A percentile compares a stretch with the other conserved stretches of the same genome.
Conservation (phyloP, 2,113 vertebrate species). For the Proteles cristata region DNA sequence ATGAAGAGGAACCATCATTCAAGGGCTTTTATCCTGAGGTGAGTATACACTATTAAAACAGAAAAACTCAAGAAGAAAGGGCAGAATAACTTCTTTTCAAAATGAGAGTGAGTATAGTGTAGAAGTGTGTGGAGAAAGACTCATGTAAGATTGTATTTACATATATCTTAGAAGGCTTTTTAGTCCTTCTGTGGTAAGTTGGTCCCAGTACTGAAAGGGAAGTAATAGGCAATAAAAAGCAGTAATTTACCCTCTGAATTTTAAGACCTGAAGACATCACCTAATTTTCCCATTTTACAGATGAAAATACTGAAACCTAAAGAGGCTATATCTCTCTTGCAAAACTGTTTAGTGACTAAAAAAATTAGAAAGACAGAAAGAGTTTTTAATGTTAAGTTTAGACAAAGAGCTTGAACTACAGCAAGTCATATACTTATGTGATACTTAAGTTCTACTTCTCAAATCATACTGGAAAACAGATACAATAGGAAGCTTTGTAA, state of each 20-base stretch:
- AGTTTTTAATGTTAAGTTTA: conserved; percentile 38
- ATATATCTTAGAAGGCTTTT: background rate
- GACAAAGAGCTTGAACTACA: background rate
- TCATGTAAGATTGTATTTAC: background rate
- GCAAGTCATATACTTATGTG: background rate
- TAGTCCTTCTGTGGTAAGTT: background rate
- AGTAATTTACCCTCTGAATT: background rate
- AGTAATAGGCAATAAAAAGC: background rate
- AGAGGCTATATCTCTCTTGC: background rate
- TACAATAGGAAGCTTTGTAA: background rate
- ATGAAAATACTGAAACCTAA: conserved; percentile 37
- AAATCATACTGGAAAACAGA: conserved; percentile 6
- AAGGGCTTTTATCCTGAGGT: background rate
- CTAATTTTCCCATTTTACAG: conserved; percentile 36
- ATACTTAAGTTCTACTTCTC: background rate
- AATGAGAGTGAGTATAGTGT: background rate
- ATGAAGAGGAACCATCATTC: background rate
- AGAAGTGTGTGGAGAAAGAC: background rate
- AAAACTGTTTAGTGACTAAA: conserved; percentile 2
- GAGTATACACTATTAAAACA: background rate
- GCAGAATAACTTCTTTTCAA: conserved; percentile 23
- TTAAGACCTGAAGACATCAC: background rate
- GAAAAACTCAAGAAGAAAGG: background rate
- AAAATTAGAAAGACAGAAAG: conserved; percentile 7
- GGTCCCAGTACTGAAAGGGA: background rate